These are phyloP conservation scores for Epizoanthus ramosus DNA, from an alignment of 92 coral and sea anemone species.

Conservation along the genomic window DNA sequence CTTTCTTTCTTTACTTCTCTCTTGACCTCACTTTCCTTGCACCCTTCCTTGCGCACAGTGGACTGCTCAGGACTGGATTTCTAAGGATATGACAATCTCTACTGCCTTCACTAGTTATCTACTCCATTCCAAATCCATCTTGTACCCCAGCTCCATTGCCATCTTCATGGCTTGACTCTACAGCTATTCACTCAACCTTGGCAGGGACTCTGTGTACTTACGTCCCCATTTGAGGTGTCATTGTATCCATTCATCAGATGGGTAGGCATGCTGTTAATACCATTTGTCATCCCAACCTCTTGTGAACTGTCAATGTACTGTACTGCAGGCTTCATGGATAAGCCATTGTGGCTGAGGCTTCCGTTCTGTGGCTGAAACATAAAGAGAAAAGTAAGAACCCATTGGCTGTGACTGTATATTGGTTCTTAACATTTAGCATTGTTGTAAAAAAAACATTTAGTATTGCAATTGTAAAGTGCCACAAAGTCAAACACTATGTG, in stretches of 20 bases:
- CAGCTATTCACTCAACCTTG: background rate
- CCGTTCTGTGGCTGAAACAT: slow-evolving; percentile 50
- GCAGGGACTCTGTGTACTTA: slow-evolving; percentile 21
- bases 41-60: too few relatives aligned
- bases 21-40: too few relatives aligned
- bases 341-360: slow-evolving; percentile 21
- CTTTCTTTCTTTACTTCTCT: too few relatives aligned
- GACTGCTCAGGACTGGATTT: too few relatives aligned
- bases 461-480: too few relatives aligned
- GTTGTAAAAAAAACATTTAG: too few relatives aligned
- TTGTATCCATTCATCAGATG: slow-evolving; percentile 78
- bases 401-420: too few relatives aligned
- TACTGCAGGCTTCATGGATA: slow-evolving; percentile 17
- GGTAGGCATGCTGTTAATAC: slow-evolving; percentile 44
- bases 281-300: slow-evolving; percentile 54
- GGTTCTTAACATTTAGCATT: too few relatives aligned
- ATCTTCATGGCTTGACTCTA: background rate
- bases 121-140: background rate
- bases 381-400: background rate
- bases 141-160: background rate
- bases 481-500: too few relatives aligned
- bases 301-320: slow-evolving; percentile 22
- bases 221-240: slow-evolving; percentile 47
- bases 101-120: too few relatives aligned
- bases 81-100: too few relatives aligned